These are phyloP conservation scores for Aphodius granarius DNA, from an alignment of 2,888 invertebrate genomes.

Conservation along the genomic window DNA sequence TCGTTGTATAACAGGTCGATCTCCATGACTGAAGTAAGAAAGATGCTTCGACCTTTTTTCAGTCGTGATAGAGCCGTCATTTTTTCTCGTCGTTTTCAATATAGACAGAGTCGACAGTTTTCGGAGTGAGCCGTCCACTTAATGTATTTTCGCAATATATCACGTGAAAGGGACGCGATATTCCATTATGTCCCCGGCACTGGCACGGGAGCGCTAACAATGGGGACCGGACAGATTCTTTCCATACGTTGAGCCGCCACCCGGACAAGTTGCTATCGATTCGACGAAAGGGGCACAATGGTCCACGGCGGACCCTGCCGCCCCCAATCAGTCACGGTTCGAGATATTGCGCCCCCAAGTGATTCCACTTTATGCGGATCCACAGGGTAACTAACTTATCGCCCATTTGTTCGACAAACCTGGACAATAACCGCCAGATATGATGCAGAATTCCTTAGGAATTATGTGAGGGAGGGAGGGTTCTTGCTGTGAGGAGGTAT, in stretches of 20 bases:
- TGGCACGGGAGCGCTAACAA: not conserved
- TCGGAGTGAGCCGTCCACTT: not conserved
- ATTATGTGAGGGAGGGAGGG: not conserved
- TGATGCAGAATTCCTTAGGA: not conserved
- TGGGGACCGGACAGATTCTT: not conserved
- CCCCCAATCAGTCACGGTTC: not conserved
- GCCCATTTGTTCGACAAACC: not conserved
- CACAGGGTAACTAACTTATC: not conserved
- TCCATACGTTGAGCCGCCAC: not conserved
- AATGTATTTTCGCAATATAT: not conserved
- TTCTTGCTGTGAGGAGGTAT: not conserved
- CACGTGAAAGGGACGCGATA: not conserved
- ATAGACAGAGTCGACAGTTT: not conserved
- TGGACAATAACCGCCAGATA: not conserved
- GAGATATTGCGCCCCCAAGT: not conserved
- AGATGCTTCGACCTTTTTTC: not conserved
- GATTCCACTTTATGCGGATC: not conserved
- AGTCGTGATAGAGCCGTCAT: not conserved
- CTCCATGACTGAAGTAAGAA: not conserved
- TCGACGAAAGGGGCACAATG: not conserved
- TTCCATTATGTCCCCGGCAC: not conserved
- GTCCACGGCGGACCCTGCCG: not conserved
- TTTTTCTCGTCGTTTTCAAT: not conserved
- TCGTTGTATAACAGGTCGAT: not conserved
- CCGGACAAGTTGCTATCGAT: not conserved